These are phyloP conservation scores for Nomada ferruginata DNA, from an alignment of 2,888 invertebrate species.

Conservation along the genomic window DNA sequence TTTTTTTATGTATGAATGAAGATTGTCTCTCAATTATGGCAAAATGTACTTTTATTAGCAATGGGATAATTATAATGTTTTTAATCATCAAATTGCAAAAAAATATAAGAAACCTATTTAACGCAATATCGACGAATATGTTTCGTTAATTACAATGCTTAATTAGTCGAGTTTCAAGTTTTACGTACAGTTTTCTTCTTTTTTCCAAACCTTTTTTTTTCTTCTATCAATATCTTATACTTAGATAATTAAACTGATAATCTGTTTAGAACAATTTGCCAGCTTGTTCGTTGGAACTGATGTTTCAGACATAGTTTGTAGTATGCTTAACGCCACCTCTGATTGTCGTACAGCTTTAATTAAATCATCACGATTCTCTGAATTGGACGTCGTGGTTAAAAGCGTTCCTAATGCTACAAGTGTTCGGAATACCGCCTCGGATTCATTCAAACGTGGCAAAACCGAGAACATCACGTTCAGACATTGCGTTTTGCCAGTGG, in stretches of 20 bases:
- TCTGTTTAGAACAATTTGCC: slow-evolving; percentile 78
- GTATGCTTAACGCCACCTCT: slow-evolving; percentile 71
- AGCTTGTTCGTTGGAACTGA: slow-evolving; percentile 72
- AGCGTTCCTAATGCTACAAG: slow-evolving; percentile 92
- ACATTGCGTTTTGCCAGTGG: slow-evolving; percentile 84
- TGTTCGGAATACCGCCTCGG: slow-evolving; percentile 91
- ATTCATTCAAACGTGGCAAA: slow-evolving; percentile 86
- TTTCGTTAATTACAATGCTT: slow-evolving; percentile 41
- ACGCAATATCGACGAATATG: slow-evolving; percentile 39
- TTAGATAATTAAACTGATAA: slow-evolving; percentile 79
- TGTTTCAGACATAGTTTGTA: slow-evolving; percentile 75
- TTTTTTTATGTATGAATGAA: slow-evolving; percentile 31
- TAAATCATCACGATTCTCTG: slow-evolving; percentile 71
- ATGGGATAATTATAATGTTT: slow-evolving; percentile 49
- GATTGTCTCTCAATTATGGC: slow-evolving; percentile 39
- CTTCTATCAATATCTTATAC: slow-evolving; percentile 24
- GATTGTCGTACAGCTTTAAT: slow-evolving; percentile 75
- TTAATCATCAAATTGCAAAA: slow-evolving; percentile 57
- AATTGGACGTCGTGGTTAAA: slow-evolving; percentile 84
- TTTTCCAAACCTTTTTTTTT: slow-evolving; percentile 1
- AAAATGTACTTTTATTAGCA: slow-evolving; percentile 67
- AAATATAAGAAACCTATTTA: slow-evolving; percentile 60
- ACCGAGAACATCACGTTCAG: slow-evolving; percentile 86
- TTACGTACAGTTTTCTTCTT: background rate
- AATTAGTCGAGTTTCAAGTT: slow-evolving; percentile 37